phyloP scores from a whole-genome alignment of 2,113 vertebrate species.

The Theristicus caerulescens region DNA sequence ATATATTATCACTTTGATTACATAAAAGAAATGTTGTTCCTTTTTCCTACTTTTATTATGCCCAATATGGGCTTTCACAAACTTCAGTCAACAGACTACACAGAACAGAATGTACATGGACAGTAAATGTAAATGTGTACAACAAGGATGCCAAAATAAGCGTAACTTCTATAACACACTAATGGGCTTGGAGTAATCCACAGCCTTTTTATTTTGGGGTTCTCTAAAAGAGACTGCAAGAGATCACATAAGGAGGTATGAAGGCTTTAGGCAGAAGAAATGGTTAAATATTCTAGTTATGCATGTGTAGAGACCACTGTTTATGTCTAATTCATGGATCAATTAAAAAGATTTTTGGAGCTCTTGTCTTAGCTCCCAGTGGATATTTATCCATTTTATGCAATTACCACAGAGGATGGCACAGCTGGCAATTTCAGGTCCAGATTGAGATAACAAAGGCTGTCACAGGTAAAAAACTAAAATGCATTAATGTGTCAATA shows the following conservation, averaged over 20 bases:
- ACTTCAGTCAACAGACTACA: background rate
- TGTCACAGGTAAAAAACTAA: background rate
- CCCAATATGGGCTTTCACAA: background rate
- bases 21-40: background rate
- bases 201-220: background rate
- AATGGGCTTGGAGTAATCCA: background rate
- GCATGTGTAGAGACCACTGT: background rate
- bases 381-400: background rate
- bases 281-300: background rate
- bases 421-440: conserved; percentile 20
- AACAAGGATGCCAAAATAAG: background rate
- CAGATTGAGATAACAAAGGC: background rate
- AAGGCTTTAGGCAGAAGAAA: background rate
- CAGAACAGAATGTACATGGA: background rate
- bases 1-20: background rate
- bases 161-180: background rate
- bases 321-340: background rate
- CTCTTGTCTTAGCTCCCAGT: background rate
- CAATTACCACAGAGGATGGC: background rate
- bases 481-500: background rate
- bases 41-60: background rate
- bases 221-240: background rate
- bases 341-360: conserved; percentile 4
- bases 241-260: background rate
- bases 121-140: background rate